Base-by-base conservation (phyloP, 2,113 vertebrate genomes). In the Dissostichus mawsoni region DNA sequence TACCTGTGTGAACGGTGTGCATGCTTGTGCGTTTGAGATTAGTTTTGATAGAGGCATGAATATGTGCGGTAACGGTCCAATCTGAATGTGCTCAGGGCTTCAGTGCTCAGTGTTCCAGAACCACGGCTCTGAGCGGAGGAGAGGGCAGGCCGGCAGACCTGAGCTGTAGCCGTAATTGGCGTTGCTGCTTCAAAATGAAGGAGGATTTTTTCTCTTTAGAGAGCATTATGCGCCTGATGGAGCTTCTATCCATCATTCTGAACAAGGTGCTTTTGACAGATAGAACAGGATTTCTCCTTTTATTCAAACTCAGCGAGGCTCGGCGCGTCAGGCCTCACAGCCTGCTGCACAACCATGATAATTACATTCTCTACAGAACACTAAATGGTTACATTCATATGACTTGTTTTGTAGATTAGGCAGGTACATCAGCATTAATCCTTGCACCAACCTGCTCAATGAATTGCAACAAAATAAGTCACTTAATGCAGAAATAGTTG, bases 21-120 rank as follows among this genome's bases (percentile, higher is more conserved):
- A 16, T 50, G 45, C 58, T 44, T 45, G 79, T 12, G 11, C 16
- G 3, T 23, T 8, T 52, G 57, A 70, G 51, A 82, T 29, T 51
- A 62, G 56, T 52, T 73, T 56, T 48, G 62, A 52, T n/a, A 51
- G 51, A 13, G 62, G 53, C 18, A 55, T 57, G 58, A 62, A 81
- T 73, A 57, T 81, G 69, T 47, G 59, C 45, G 48, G 64, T 58
- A 73, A 80, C 74, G 45, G 69, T 74, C 33, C 69, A 78, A 68
- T 87, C 51, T 72, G 55, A 78, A 81, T 68, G 69, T n/a, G 17
- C 69, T 66, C 2, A 6, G 48, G 73, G 50, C 75, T 76, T 79
- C 17, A 51, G 63, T 69, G 75, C 12, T 82, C 72, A 62, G 52
- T 85, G 75, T 76, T 85, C 79, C 82, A 73, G 75, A 88, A 73